phyloP scores from a whole-genome alignment of 2,888 invertebrate species.

The Rhagonycha lutea region DNA sequence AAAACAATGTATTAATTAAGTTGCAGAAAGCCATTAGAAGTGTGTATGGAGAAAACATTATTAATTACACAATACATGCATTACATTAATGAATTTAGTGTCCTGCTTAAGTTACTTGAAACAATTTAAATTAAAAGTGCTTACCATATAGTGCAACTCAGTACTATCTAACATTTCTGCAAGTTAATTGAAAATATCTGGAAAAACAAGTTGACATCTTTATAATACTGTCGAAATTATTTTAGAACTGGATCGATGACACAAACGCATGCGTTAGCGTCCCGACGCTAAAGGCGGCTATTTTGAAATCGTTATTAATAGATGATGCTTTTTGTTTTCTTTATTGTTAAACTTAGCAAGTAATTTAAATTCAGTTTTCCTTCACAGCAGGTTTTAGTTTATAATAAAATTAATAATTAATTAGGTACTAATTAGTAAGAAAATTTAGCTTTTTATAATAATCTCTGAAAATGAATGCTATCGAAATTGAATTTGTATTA shows the following conservation, averaged over 20 bases:
- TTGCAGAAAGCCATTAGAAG: background rate
- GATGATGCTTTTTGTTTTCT: conserved; percentile 5
- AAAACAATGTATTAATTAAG: background rate
- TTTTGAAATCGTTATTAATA: conserved; percentile 32
- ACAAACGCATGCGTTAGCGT: conserved; percentile 40
- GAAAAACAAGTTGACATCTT: conserved; percentile 54
- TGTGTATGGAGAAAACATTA: background rate
- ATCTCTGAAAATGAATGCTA: background rate
- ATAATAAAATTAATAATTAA: background rate
- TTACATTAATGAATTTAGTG: background rate
- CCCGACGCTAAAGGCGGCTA: conserved; percentile 30
- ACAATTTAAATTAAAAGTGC: conserved; percentile 28
- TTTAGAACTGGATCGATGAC: conserved; percentile 42
- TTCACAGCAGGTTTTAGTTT: background rate
- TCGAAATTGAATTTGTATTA: background rate
- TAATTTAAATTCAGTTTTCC: background rate
- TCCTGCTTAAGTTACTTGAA: background rate
- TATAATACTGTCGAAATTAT: conserved; percentile 41
- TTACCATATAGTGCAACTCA: conserved; percentile 44
- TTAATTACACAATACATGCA: background rate
- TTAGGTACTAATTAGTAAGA: background rate
- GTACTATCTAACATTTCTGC: conserved; percentile 53
- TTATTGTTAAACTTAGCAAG: background rate
- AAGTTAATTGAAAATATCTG: conserved; percentile 46
- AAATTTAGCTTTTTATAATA: background rate